Evolutionary conservation across 2,888 invertebrate species (phyloP), one percentile per base, ranked within the genome.

Genomic region (Didymodactylos carnosus): DNA sequence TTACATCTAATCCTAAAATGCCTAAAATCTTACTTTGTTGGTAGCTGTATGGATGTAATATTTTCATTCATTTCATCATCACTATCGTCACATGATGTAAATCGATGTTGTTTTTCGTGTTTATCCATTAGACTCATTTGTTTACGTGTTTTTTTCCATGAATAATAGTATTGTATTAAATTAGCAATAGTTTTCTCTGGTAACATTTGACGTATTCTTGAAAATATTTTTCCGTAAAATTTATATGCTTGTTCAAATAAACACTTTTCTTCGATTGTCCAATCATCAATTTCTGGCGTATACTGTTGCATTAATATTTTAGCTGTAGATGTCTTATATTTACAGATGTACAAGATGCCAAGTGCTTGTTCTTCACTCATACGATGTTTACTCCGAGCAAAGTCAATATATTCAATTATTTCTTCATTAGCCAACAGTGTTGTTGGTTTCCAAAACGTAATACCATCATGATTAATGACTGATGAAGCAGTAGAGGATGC

Each of bases 331-430:
- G 95, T 86, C 83, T 94, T 92, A 84, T 95, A 94, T 84, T 94
- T 93, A 81, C 95, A 94, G 94, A 94, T 97, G 83, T 93, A 94
- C 49, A 97, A 85, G 92, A 97, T 93, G 16, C 95, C 95, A 75
- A 97, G 85, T 27, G 95, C 94, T 85, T 84, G 78, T 69, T 76
- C 76, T 29, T 62, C 72, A 25, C 39, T 70, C 62, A 72, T 76
- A 11, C 53, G 53, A 53, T 71, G 46, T 53, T 71, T 62, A 43
- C 14, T 7, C 23, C 27, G 25, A 35, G 71, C 71, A 62, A 71
- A 71, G 29, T 62, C 41, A 19, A 74, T 19, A 41, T 53, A 74
- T 27, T 71, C 41, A n/a, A 51, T 41, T 27, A 74, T n/a, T 51
- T 74, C 53, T 23, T 69, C 2, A 4, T 73, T 39, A 25, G 23